Percentiles rank a stretch among this genome's conserved stretches.
phyloP scores from a whole-genome alignment of 1,140 invertebrate genomes.

The Medauroidea extradentata region DNA sequence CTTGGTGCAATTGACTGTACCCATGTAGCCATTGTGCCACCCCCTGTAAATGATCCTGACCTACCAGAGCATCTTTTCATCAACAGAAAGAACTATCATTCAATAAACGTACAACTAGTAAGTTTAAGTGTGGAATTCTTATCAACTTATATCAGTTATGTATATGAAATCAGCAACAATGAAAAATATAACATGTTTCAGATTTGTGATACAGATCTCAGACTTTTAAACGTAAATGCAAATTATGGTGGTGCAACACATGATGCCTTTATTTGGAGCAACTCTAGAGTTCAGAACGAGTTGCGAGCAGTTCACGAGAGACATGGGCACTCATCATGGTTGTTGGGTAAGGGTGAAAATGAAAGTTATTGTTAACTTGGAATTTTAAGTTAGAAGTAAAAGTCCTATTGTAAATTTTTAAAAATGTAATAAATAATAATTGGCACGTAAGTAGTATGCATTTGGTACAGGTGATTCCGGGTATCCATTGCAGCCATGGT shows the following conservation, averaged over 20 bases:
- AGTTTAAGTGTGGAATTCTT: slow-evolving; percentile 13
- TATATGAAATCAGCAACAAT: slow-evolving; percentile 16
- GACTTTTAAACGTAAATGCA: slow-evolving; percentile 26
- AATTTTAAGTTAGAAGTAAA: no score
- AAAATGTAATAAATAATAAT: no score
- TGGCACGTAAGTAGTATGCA: no score
- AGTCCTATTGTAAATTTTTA: no score
- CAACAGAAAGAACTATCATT: slow-evolving; percentile 14
- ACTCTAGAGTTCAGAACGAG: slow-evolving; percentile 19
- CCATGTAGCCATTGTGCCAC: slow-evolving; percentile 10
- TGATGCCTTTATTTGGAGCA: slow-evolving; percentile 30
- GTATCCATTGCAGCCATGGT: neutral
- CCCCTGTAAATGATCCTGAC: slow-evolving; percentile 6
- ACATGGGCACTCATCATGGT: no score
- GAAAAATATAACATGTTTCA: neutral
- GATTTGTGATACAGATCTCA: slow-evolving; percentile 25
- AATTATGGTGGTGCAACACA: slow-evolving; percentile 29
- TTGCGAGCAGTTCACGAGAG: slow-evolving; percentile 9
- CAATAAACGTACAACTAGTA: slow-evolving; percentile 17
- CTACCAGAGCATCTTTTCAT: slow-evolving; percentile 7
- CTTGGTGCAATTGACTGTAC: slow-evolving; percentile 10
- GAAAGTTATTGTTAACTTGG: no score
- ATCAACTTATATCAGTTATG: slow-evolving; percentile 21
- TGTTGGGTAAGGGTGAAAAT: no score
- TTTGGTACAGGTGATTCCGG: neutral